Percentiles rank a stretch among this genome's conserved stretches.
Conservation (phyloP, 2,888 invertebrate species). For the Chrysolina oricalcia region DNA sequence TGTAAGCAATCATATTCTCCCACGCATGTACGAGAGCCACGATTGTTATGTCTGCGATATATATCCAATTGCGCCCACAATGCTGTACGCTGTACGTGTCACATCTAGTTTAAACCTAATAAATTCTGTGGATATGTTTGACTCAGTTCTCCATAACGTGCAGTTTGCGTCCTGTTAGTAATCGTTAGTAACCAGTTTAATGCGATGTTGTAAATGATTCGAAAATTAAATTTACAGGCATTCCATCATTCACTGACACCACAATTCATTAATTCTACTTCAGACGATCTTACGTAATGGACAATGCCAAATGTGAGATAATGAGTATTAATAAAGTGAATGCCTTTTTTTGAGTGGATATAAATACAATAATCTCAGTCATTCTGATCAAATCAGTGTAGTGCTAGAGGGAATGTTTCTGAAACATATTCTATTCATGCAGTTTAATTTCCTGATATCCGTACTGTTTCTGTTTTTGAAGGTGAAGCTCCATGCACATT, state of each 20-base stretch:
- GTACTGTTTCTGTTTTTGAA: too few relatives aligned
- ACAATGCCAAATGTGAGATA: background rate
- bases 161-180: background rate
- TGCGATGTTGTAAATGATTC: background rate
- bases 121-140: slow-evolving; percentile 3
- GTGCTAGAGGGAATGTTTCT: too few relatives aligned
- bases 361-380: background rate
- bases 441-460: too few relatives aligned
- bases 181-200: background rate
- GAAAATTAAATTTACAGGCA: background rate
- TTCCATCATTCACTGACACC: background rate
- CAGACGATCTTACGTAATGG: background rate
- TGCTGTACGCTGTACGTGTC: background rate
- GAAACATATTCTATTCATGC: too few relatives aligned
- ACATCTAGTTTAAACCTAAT: slow-evolving; percentile 12
- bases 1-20: slow-evolving; percentile 6
- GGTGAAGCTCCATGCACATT: too few relatives aligned
- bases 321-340: background rate
- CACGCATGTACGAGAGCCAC: background rate
- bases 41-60: slow-evolving; percentile 23
- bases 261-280: background rate
- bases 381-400: background rate
- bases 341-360: background rate
- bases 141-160: background rate
- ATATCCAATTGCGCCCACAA: slow-evolving; percentile 20